Conservation (phyloP, 2,113 vertebrate genomes). For the Scatophagus argus region DNA sequence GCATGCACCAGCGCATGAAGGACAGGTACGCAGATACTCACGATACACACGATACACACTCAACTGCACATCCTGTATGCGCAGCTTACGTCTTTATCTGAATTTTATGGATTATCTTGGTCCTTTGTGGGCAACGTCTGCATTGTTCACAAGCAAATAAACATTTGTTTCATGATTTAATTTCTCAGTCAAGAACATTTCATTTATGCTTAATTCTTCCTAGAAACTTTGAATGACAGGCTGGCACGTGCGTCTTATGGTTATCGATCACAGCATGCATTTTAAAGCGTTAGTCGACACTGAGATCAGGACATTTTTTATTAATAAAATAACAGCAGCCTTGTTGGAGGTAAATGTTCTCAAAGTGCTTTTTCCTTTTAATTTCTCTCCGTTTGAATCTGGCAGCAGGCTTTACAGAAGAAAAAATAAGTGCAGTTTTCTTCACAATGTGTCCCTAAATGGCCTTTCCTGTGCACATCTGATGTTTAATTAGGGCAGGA, state of each 20-base stretch:
- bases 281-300: background rate
- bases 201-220: background rate
- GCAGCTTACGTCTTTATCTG: background rate
- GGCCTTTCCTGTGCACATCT: constrained; percentile 25
- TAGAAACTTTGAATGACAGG: background rate
- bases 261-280: background rate
- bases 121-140: background rate
- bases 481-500: constrained; percentile 33
- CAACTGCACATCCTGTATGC: background rate
- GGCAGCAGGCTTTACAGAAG: background rate
- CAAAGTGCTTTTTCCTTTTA: background rate
- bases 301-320: background rate
- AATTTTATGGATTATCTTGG: background rate
- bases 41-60: constrained; percentile 5
- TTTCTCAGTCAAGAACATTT: background rate
- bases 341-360: background rate
- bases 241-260: background rate
- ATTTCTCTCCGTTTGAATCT: background rate
- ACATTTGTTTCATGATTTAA: background rate
- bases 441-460: constrained; percentile 23
- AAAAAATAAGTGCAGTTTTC: constrained; percentile 14
- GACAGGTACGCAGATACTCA: constrained; percentile 84
- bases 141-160: background rate
- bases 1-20: constrained; percentile 93
- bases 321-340: background rate